These are phyloP conservation scores for Eriocheir sinensis DNA, from an alignment of 1,140 invertebrate species.

Conservation along the genomic window DNA sequence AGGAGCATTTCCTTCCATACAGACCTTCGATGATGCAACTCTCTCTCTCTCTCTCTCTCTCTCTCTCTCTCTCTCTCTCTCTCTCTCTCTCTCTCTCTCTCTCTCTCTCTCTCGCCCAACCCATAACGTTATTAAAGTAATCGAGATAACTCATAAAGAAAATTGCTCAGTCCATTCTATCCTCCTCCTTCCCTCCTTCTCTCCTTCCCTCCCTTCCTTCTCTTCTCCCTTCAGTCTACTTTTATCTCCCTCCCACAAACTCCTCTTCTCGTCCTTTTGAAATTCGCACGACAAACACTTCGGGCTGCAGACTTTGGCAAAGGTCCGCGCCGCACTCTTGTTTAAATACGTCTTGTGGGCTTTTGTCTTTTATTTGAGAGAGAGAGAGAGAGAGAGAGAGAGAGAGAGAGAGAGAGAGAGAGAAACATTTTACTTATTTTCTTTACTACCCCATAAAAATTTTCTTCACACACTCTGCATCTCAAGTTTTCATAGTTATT, in stretches of 20 bases:
- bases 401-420: constrained; percentile 8
- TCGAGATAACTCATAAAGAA: no score
- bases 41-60: neutral
- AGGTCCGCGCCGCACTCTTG: neutral
- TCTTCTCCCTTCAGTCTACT: no score
- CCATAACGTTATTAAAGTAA: no score
- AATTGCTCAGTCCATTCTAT: no score
- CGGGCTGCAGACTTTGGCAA: neutral
- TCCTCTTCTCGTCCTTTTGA: neutral
- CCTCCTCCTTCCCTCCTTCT: no score
- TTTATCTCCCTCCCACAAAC: no score
- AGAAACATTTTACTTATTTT: no score
- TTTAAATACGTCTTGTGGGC: neutral
- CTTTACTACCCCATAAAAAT: no score
- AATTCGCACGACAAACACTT: constrained; percentile 1
- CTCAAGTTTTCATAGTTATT: no score
- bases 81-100: constrained; percentile 14
- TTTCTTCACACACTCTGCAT: no score
- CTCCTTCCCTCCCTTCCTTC: no score
- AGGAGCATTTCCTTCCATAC: neutral
- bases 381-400: constrained; percentile 22
- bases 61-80: constrained; percentile 14
- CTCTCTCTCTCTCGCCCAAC: neutral
- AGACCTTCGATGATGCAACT: neutral
- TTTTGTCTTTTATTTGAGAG: neutral